Percentiles rank a stretch among this genome's conserved stretches.
Evolutionary conservation across 2,797 vertebrate species (phyloP).

Genomic region (Thamnophis elegans): DNA sequence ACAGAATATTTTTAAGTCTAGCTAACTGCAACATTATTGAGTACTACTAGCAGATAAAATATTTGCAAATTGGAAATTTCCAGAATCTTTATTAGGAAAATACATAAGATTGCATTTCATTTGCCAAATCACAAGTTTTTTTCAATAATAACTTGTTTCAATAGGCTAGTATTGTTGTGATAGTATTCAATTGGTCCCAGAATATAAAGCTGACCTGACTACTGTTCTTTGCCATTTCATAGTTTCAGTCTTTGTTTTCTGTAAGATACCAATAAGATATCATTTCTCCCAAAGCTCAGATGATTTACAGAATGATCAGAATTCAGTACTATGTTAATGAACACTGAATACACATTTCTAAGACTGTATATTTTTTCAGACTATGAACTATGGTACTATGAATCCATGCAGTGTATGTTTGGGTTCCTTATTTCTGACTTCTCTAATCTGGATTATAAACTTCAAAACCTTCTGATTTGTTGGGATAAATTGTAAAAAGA

Average conservation of each 20-base stretch:
- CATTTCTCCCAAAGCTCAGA: neutral
- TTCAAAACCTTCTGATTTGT: neutral
- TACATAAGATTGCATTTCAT: conserved; percentile 12
- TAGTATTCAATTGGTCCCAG: neutral
- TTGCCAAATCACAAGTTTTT: neutral
- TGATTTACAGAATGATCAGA: neutral
- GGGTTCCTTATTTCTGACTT: neutral
- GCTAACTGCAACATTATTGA: neutral
- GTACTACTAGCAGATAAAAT: neutral
- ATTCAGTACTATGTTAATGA: neutral
- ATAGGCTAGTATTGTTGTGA: neutral
- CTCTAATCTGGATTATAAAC: neutral
- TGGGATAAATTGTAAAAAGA: neutral
- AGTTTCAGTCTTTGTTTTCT: neutral
- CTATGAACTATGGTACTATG: neutral
- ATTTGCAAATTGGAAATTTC: neutral
- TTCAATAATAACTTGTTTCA: neutral
- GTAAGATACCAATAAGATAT: conserved; percentile 22
- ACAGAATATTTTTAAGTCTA: neutral
- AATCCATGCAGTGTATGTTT: neutral
- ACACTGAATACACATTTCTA: neutral
- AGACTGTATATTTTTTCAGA: neutral
- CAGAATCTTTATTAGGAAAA: neutral
- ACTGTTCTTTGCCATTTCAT: conserved; percentile 4
- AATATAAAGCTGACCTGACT: neutral